Evolutionary conservation across 2,797 vertebrate species (phyloP).

Genomic region (Bothrops alternatus): DNA sequence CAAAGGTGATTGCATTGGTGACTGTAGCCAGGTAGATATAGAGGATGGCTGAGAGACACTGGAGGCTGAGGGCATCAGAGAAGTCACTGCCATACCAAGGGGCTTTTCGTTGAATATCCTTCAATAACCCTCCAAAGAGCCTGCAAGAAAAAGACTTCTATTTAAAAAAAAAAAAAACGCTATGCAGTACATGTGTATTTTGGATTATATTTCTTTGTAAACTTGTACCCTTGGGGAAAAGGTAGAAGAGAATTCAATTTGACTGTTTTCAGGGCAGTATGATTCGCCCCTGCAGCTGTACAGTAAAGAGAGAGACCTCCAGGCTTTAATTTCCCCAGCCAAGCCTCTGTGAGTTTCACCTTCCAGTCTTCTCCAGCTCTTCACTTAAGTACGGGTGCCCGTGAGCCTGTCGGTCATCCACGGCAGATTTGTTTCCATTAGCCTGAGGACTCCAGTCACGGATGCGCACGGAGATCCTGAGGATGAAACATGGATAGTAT

Average conservation of each 20-base stretch:
- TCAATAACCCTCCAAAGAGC: slow-evolving; percentile 74
- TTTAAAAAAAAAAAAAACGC: neutral
- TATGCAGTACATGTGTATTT: neutral
- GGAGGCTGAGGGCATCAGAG: slow-evolving; percentile 71
- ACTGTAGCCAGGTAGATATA: slow-evolving; percentile 77
- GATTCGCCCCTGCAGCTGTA: neutral
- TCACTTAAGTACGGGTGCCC: neutral
- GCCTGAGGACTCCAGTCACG: slow-evolving; percentile 31
- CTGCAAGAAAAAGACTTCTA: slow-evolving; percentile 45
- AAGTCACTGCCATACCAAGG: slow-evolving; percentile 75
- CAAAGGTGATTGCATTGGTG: slow-evolving; percentile 78
- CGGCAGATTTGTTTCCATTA: neutral
- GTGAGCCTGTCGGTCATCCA: slow-evolving; percentile 41
- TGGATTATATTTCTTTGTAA: neutral
- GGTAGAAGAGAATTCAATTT: neutral
- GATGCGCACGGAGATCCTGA: slow-evolving; percentile 45
- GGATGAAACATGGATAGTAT: neutral
- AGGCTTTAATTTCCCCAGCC: neutral
- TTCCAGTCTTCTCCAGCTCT: slow-evolving; percentile 72
- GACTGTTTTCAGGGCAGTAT: neutral
- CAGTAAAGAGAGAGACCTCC: neutral
- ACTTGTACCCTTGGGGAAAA: neutral
- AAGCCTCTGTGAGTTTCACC: slow-evolving; percentile 57
- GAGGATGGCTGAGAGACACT: slow-evolving; percentile 74
- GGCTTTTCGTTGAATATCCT: slow-evolving; percentile 72